These are phyloP conservation scores for Smittia sp. DNA, from an alignment of 2,888 invertebrate genomes.

Conservation along the genomic window DNA sequence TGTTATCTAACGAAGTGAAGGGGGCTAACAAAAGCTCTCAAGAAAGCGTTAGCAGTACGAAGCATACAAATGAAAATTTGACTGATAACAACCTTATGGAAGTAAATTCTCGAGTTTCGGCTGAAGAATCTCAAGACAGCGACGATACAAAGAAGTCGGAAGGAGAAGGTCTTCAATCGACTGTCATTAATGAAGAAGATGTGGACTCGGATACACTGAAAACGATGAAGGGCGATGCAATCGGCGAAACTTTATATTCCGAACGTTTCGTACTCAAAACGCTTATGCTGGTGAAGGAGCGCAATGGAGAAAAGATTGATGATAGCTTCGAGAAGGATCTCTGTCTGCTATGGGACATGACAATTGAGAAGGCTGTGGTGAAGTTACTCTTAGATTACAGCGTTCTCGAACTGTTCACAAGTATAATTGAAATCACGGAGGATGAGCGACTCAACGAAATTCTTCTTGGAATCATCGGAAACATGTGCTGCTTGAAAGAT, in stretches of 20 bases:
- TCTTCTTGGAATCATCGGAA: constrained; percentile 77
- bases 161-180: not conserved
- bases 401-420: constrained; percentile 58
- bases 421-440: constrained; percentile 60
- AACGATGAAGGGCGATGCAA: constrained; percentile 68
- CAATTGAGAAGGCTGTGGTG: constrained; percentile 73
- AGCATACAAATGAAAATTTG: no score
- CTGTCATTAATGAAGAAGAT: constrained; percentile 7
- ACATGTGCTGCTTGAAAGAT: constrained; percentile 70
- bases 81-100: no score
- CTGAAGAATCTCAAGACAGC: not conserved
- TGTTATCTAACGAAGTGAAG: no score
- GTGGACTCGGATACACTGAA: constrained; percentile 42
- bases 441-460: constrained; percentile 73
- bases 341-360: constrained; percentile 83
- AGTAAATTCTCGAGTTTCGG: not conserved
- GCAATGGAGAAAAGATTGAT: constrained; percentile 58
- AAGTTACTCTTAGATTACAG: constrained; percentile 65
- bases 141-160: not conserved
- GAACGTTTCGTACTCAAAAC: constrained; percentile 70
- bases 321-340: constrained; percentile 69
- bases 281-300: constrained; percentile 61
- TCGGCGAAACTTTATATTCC: constrained; percentile 78
- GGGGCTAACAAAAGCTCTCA: no score
- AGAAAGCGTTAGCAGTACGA: no score